Evolutionary conservation across 2,113 vertebrate species (phyloP).

Genomic region (Oncorhynchus mykiss): DNA sequence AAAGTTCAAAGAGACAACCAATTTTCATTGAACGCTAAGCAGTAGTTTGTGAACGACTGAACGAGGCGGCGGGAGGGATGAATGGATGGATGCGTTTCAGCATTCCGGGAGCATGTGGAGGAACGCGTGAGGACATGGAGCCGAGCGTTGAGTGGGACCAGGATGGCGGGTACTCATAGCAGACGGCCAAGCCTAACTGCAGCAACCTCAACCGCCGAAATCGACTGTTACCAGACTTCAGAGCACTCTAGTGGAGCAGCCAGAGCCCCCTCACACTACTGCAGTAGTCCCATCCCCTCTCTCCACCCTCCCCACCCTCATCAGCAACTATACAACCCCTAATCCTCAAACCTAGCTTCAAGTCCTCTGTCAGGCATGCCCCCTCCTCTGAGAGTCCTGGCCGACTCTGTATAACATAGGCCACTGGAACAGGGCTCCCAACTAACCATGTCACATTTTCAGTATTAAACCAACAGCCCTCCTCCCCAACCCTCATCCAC

Average conservation of each 20-base stretch:
- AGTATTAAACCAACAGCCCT: slow-evolving; percentile 54
- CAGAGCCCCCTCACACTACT: neutral
- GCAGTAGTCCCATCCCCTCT: too few species aligned
- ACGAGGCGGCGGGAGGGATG: neutral
- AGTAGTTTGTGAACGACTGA: slow-evolving; percentile 33
- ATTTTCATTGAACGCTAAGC: slow-evolving; percentile 35
- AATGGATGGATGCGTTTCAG: too few species aligned
- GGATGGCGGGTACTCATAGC: slow-evolving; percentile 13
- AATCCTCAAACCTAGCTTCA: neutral
- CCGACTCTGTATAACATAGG: slow-evolving; percentile 46
- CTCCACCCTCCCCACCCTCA: too few species aligned
- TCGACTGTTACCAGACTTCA: slow-evolving; percentile 14
- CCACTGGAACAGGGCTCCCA: slow-evolving; percentile 45
- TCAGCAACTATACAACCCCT: neutral
- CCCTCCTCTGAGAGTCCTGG: neutral
- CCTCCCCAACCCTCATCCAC: neutral
- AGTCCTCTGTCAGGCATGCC: neutral
- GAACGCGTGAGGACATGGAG: too few species aligned
- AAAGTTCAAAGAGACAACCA: neutral
- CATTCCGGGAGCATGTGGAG: too few species aligned
- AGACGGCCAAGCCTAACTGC: slow-evolving; percentile 21
- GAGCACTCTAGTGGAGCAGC: slow-evolving; percentile 41
- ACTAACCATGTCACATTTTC: slow-evolving; percentile 47
- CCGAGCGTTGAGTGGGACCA: neutral
- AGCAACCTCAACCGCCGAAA: neutral